Conservation (phyloP, 2,888 invertebrate species). For the Labia minor region DNA sequence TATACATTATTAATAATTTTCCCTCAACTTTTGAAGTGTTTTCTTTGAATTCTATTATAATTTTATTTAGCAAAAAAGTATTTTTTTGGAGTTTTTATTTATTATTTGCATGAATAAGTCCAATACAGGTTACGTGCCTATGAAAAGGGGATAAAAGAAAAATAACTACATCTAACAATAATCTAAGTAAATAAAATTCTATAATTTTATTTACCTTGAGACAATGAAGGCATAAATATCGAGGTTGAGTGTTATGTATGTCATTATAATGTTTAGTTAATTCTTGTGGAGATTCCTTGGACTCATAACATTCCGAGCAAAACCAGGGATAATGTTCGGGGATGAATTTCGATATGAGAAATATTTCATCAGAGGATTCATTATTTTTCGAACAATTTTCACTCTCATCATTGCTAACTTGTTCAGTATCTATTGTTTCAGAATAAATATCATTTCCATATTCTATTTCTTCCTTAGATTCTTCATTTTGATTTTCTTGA, state of each 20-base stretch:
- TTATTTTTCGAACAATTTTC: not conserved
- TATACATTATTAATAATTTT: too few species aligned
- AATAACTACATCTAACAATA: too few species aligned
- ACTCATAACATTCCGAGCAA: not conserved
- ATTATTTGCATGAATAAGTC: too few species aligned
- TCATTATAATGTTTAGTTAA: not conserved
- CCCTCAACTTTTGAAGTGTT: too few species aligned
- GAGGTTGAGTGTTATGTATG: not conserved
- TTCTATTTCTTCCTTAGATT: not conserved
- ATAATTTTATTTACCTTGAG: conserved; percentile 2
- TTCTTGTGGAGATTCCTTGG: not conserved
- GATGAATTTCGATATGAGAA: not conserved
- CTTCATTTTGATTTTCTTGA: not conserved
- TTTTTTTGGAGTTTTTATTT: too few species aligned
- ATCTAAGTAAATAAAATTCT: too few species aligned
- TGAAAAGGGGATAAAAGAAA: too few species aligned
- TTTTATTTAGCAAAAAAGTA: too few species aligned
- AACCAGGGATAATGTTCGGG: not conserved
- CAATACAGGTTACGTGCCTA: too few species aligned
- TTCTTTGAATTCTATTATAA: too few species aligned
- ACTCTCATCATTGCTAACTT: not conserved
- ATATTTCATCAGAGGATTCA: not conserved
- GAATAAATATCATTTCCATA: not conserved
- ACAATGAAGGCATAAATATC: not conserved
- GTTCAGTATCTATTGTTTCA: not conserved